Percentiles rank a stretch among this genome's conserved stretches.
Evolutionary conservation across 2,113 vertebrate species (phyloP).

Genomic region (Antidorcas marsupialis): DNA sequence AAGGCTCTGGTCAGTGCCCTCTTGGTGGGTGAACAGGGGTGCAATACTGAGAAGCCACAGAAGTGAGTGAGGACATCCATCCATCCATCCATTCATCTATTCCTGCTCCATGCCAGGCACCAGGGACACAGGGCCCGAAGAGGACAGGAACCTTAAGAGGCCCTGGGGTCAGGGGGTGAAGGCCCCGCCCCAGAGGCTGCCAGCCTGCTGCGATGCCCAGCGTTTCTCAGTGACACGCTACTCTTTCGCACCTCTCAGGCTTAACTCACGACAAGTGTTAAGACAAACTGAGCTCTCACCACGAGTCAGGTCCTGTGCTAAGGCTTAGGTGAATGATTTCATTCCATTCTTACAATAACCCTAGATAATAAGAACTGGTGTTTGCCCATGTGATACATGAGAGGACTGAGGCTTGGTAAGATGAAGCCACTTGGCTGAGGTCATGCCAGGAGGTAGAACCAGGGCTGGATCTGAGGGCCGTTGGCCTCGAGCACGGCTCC

Average conservation of each 20-base stretch:
- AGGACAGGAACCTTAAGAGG: background rate
- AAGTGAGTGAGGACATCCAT: background rate
- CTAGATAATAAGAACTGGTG: background rate
- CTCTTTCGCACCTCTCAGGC: background rate
- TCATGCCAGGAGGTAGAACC: background rate
- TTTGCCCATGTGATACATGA: background rate
- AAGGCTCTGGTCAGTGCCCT: background rate
- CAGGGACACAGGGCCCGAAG: background rate
- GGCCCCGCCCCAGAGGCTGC: accelerated
- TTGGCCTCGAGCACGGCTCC: background rate
- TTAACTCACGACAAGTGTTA: background rate
- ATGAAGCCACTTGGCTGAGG: background rate
- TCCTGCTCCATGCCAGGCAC: background rate
- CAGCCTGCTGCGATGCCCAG: background rate
- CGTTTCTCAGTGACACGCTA: background rate
- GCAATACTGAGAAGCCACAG: background rate
- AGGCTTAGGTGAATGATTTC: background rate
- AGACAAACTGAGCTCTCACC: background rate
- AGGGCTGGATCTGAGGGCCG: background rate
- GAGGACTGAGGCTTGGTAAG: background rate
- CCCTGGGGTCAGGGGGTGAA: accelerated
- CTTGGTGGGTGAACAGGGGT: background rate
- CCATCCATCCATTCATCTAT: background rate
- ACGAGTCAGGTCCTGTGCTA: background rate
- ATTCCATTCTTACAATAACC: background rate